Conservation (phyloP, 2,797 vertebrate genomes). For the Aeoliscus strigatus region DNA sequence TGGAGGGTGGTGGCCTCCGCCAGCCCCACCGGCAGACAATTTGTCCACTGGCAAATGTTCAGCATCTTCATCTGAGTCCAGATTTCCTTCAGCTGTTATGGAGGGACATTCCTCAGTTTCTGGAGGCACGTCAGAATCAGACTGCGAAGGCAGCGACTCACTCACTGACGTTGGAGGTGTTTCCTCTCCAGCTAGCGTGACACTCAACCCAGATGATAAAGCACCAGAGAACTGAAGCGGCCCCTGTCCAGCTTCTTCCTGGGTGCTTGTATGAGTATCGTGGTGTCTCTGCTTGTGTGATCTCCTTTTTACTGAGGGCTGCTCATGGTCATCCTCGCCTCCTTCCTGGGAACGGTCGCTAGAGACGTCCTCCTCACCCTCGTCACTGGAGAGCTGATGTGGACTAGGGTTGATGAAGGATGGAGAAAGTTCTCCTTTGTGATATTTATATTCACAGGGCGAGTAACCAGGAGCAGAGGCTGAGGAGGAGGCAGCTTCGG, state of each 20-base stretch:
- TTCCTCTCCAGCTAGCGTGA: constrained; percentile 82
- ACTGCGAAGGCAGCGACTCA: constrained; percentile 92
- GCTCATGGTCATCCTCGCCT: constrained; percentile 67
- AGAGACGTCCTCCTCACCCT: constrained; percentile 77
- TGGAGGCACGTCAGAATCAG: constrained; percentile 95
- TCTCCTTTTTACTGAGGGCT: constrained; percentile 80
- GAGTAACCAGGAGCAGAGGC: constrained; percentile 60
- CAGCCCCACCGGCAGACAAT: constrained; percentile 61
- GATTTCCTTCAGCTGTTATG: constrained; percentile 94
- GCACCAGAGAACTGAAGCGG: constrained; percentile 62
- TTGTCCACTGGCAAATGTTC: constrained; percentile 97
- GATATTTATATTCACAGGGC: constrained; percentile 78
- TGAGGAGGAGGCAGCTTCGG: constrained; percentile 57
- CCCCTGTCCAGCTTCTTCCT: constrained; percentile 57
- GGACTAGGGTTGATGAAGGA: constrained; percentile 94
- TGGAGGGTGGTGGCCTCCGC: constrained; percentile 73
- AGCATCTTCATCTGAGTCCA: constrained; percentile 95
- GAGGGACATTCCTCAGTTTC: constrained; percentile 98
- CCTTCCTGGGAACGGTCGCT: constrained; percentile 65
- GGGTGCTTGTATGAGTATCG: constrained; percentile 54
- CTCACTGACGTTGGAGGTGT: constrained; percentile 93
- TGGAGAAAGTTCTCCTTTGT: constrained; percentile 87
- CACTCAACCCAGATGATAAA: constrained; percentile 61
- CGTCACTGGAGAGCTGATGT: constrained; percentile 81
- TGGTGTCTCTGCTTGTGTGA: constrained; percentile 71